Evolutionary conservation across 37 sponge, comb jelly and placozoan genomes (phyloP).

Genomic region (Beroe ovata): DNA sequence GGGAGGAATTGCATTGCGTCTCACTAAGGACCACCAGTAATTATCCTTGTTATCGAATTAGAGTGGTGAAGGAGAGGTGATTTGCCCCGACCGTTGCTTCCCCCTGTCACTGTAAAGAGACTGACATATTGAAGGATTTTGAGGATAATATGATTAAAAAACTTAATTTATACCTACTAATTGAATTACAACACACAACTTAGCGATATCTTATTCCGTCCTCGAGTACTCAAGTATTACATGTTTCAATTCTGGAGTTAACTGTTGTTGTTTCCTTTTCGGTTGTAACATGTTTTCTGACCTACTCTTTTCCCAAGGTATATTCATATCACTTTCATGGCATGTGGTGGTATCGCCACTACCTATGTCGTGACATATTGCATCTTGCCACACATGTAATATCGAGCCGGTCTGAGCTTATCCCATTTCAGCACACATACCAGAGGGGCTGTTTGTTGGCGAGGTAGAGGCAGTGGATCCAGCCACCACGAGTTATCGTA

Average conservation of each 20-base stretch:
- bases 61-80: background rate
- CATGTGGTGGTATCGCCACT: no score
- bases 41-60: slow-evolving; percentile 2
- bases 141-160: background rate
- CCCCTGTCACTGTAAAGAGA: no score
- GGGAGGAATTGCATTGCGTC: no score
- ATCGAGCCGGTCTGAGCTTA: no score
- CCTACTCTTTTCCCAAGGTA: no score
- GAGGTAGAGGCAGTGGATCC: slow-evolving; percentile 85
- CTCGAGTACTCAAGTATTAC: background rate
- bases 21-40: no score
- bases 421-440: slow-evolving; percentile 35
- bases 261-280: no score
- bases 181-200: background rate
- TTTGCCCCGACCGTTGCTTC: background rate
- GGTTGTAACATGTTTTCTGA: no score
- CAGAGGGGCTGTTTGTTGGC: slow-evolving; percentile 78
- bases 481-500: slow-evolving; percentile 74
- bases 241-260: background rate
- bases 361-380: no score
- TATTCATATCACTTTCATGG: no score
- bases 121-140: no score
- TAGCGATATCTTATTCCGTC: background rate
- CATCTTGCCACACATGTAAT: no score
- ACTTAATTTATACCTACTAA: background rate